phyloP scores from a whole-genome alignment of 2,797 vertebrate genomes.

The Manis crassicaudata region DNA sequence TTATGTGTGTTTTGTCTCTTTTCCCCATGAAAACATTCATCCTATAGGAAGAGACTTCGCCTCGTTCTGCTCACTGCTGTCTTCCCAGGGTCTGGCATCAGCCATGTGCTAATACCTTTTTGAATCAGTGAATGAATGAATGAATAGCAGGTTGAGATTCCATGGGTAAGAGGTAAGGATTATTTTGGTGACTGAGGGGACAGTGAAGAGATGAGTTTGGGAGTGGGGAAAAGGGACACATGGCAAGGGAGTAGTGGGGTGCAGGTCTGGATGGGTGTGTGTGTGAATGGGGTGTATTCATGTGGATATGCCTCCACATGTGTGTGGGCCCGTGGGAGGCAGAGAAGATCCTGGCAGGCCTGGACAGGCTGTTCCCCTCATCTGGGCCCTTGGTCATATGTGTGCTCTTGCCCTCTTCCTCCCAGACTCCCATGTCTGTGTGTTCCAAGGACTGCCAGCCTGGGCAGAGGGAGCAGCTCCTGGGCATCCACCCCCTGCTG shows the following conservation, averaged over 20 bases:
- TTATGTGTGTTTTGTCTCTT: background rate
- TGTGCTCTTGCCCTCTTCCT: background rate
- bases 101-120: background rate
- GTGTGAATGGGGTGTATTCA: no score
- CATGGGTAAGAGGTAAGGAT: background rate
- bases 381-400: background rate
- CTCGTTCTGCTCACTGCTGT: background rate
- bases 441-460: conserved; percentile 88
- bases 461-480: conserved; percentile 85
- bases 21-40: background rate
- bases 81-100: background rate
- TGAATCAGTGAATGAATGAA: background rate
- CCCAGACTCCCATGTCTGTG: conserved; percentile 64
- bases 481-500: conserved; percentile 88
- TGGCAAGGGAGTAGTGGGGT: background rate
- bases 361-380: no score
- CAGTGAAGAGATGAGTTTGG: background rate
- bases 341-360: no score
- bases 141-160: background rate
- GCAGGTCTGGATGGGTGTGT: background rate
- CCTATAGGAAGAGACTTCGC: background rate
- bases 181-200: background rate
- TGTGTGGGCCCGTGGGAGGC: background rate
- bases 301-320: no score
- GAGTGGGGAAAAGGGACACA: background rate